These are phyloP conservation scores for Hylaeus anthracinus DNA, from an alignment of 1,140 invertebrate genomes.

Conservation along the genomic window DNA sequence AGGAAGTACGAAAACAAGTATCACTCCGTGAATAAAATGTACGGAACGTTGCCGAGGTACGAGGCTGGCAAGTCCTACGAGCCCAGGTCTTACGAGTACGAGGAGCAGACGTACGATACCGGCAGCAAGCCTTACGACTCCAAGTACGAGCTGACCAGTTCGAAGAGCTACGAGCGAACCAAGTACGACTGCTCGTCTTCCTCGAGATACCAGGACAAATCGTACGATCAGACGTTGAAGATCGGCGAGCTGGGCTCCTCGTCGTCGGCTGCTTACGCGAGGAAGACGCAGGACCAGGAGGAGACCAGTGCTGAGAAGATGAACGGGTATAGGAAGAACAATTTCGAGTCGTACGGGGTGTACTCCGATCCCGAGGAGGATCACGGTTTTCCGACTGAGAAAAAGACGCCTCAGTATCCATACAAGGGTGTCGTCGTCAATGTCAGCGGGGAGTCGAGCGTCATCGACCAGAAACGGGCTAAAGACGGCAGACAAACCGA, in stretches of 20 bases:
- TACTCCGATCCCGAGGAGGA: slow-evolving; percentile 82
- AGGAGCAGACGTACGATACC: slow-evolving; percentile 63
- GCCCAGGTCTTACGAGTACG: slow-evolving; percentile 68
- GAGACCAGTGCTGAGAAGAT: slow-evolving; percentile 70
- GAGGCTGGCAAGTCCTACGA: slow-evolving; percentile 71
- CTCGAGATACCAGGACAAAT: slow-evolving; percentile 74
- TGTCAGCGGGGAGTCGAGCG: slow-evolving; percentile 79
- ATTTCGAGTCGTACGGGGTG: slow-evolving; percentile 81
- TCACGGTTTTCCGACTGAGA: slow-evolving; percentile 79
- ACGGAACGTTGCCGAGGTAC: slow-evolving; percentile 77
- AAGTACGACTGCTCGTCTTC: slow-evolving; percentile 71
- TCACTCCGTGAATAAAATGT: slow-evolving; percentile 71
- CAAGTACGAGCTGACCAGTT: slow-evolving; percentile 76
- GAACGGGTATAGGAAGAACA: slow-evolving; percentile 79
- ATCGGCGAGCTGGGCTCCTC: slow-evolving; percentile 73
- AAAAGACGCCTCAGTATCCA: slow-evolving; percentile 76
- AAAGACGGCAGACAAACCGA: slow-evolving; percentile 72
- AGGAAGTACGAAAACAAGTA: slow-evolving; percentile 74
- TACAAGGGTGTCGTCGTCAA: slow-evolving; percentile 82
- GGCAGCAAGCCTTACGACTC: slow-evolving; percentile 68
- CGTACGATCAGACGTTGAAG: slow-evolving; percentile 77
- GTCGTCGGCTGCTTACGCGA: slow-evolving; percentile 60
- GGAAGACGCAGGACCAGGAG: slow-evolving; percentile 77
- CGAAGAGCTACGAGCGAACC: slow-evolving; percentile 77
- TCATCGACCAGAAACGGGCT: slow-evolving; percentile 75